Conservation (phyloP, 2,888 invertebrate genomes). For the Nematopogon swammerdamellus region DNA sequence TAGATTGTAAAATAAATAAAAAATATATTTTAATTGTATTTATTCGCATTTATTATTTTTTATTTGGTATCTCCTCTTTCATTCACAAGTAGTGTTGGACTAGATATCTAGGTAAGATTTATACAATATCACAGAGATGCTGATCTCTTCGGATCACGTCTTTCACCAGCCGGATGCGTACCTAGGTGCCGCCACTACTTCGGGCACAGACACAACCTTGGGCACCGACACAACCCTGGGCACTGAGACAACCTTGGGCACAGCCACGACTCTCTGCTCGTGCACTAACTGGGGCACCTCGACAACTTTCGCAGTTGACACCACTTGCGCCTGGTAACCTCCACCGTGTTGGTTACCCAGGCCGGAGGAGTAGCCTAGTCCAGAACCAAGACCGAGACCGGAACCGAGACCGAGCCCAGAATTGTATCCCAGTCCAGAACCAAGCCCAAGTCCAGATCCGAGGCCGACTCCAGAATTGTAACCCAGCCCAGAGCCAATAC, state of each 20-base stretch:
- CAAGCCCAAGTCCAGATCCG: background rate
- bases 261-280: conserved; percentile 24
- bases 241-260: conserved; percentile 13
- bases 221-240: background rate
- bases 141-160: too few relatives aligned
- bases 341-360: too few relatives aligned
- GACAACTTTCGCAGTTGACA: conserved; percentile 5
- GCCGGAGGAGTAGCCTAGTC: too few relatives aligned
- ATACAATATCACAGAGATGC: too few relatives aligned
- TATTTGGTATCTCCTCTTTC: too few relatives aligned
- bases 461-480: background rate
- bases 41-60: too few relatives aligned
- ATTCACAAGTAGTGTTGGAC: too few relatives aligned
- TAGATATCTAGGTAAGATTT: too few relatives aligned
- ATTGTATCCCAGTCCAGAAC: background rate
- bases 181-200: background rate
- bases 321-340: background rate
- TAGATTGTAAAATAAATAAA: too few relatives aligned
- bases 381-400: background rate
- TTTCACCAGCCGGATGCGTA: background rate
- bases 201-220: conserved; percentile 5
- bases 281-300: background rate
- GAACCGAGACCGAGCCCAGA: background rate
- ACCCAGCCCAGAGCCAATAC: too few relatives aligned
- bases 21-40: too few relatives aligned